Evolutionary conservation across 2,113 vertebrate species (phyloP).

Genomic region (Hypocryptadius cinnamomeus): DNA sequence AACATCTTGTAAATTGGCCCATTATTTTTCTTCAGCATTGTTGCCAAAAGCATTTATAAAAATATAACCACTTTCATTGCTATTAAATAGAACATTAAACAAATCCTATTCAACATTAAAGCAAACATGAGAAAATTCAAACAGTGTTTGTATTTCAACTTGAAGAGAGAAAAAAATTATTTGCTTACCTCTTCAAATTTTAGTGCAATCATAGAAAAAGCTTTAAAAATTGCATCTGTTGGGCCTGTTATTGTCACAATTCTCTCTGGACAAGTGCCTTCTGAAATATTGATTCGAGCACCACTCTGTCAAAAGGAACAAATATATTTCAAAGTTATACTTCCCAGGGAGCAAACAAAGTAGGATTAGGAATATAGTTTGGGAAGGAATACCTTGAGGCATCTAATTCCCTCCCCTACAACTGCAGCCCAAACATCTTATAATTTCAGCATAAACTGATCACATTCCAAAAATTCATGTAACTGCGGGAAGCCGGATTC

Average conservation of each 20-base stretch:
- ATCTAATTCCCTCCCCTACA: background rate
- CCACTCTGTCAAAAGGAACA: constrained; percentile 78
- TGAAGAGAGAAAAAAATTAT: background rate
- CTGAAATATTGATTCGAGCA: constrained; percentile 92
- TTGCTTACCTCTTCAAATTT: constrained; percentile 90
- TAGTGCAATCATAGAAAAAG: constrained; percentile 91
- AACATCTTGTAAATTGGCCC: constrained; percentile 53
- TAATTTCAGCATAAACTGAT: constrained; percentile 1
- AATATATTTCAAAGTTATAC: background rate
- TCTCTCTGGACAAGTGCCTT: constrained; percentile 89
- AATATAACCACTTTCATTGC: constrained; percentile 31
- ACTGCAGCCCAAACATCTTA: background rate
- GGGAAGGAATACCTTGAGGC: background rate
- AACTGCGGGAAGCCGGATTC: background rate
- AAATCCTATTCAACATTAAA: constrained; percentile 53
- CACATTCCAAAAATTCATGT: background rate
- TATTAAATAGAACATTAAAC: constrained; percentile 54
- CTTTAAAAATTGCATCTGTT: constrained; percentile 90
- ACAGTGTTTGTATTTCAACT: constrained; percentile 6
- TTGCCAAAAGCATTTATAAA: constrained; percentile 51
- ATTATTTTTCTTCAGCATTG: constrained; percentile 47
- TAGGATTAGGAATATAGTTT: background rate
- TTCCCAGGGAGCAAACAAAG: background rate
- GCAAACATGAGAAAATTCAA: constrained; percentile 44
- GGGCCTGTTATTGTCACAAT: constrained; percentile 92